phyloP scores from a whole-genome alignment of 2,888 invertebrate species.

The Axea sp. region DNA sequence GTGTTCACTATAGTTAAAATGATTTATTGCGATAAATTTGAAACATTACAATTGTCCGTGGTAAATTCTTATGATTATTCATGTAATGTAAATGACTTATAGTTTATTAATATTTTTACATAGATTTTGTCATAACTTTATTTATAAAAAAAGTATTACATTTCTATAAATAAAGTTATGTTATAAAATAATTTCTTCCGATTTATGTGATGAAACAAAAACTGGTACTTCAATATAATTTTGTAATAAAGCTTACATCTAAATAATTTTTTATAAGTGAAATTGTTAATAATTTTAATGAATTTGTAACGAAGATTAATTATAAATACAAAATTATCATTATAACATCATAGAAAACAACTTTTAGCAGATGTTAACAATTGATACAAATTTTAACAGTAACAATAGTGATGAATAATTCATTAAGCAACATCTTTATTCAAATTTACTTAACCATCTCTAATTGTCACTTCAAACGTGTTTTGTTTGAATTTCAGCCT shows the following conservation, averaged over 20 bases:
- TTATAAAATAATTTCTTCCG: slow-evolving; percentile 22
- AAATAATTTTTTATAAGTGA: slow-evolving; percentile 32
- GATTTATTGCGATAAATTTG: slow-evolving; percentile 56
- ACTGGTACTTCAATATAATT: slow-evolving; percentile 14
- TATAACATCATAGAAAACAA: slow-evolving; percentile 48
- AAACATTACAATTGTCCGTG: slow-evolving; percentile 58
- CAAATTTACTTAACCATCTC: slow-evolving; percentile 45
- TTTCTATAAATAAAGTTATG: slow-evolving; percentile 28
- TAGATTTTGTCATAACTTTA: slow-evolving; percentile 44
- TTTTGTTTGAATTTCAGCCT: slow-evolving; percentile 12
- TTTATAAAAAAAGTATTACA: too few species aligned
- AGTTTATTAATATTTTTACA: slow-evolving; percentile 38
- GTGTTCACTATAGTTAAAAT: slow-evolving; percentile 48
- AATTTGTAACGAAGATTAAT: slow-evolving; percentile 46
- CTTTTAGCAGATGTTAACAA: slow-evolving; percentile 46
- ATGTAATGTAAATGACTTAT: slow-evolving; percentile 47
- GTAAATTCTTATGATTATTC: slow-evolving; percentile 49
- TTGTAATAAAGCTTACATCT: slow-evolving; percentile 39
- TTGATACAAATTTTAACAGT: slow-evolving; percentile 54
- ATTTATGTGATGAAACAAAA: slow-evolving; percentile 24
- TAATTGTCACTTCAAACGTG: slow-evolving; percentile 46
- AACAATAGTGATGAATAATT: slow-evolving; percentile 58
- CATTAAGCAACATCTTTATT: slow-evolving; percentile 51
- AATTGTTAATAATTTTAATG: slow-evolving; percentile 26
- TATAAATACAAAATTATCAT: slow-evolving; percentile 50